These are phyloP conservation scores for Sorex maritimensis DNA, from an alignment of 2,797 vertebrate genomes.

Conservation along the genomic window DNA sequence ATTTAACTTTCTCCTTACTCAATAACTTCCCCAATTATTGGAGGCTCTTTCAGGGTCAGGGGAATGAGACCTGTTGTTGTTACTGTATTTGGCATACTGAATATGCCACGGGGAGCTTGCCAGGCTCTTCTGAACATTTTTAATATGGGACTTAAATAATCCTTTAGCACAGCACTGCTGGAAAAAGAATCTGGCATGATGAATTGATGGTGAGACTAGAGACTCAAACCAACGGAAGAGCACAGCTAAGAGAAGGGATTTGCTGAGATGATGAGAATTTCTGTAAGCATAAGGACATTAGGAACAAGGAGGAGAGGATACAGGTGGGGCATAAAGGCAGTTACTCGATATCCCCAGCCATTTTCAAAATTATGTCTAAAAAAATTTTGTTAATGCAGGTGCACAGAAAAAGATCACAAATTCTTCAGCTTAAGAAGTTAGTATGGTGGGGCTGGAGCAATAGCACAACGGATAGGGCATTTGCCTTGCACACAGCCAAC, in stretches of 20 bases:
- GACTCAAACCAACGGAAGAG: not conserved
- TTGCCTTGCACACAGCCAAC: too few relatives aligned
- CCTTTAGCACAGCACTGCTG: not conserved
- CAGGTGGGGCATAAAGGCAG: not conserved
- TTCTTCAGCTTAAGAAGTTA: constrained; percentile 30
- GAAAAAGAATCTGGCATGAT: not conserved
- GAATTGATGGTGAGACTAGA: not conserved
- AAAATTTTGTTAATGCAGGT: not conserved
- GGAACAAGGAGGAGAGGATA: not conserved
- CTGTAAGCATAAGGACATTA: not conserved
- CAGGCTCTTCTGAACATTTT: not conserved
- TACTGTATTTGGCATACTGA: too few relatives aligned
- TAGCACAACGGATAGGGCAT: too few relatives aligned
- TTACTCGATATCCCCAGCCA: not conserved
- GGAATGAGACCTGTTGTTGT: too few relatives aligned
- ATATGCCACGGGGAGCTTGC: too few relatives aligned
- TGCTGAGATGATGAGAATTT: not conserved
- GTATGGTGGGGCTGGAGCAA: too few relatives aligned
- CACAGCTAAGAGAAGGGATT: not conserved
- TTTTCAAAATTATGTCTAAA: constrained; percentile 3
- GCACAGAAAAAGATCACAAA: not conserved
- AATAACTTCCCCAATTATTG: too few relatives aligned
- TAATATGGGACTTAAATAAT: not conserved
- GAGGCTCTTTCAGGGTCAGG: too few relatives aligned
- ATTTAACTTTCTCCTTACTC: too few relatives aligned